Conservation (phyloP, 2,797 vertebrate genomes). For the Crocodylus rhombifer region DNA sequence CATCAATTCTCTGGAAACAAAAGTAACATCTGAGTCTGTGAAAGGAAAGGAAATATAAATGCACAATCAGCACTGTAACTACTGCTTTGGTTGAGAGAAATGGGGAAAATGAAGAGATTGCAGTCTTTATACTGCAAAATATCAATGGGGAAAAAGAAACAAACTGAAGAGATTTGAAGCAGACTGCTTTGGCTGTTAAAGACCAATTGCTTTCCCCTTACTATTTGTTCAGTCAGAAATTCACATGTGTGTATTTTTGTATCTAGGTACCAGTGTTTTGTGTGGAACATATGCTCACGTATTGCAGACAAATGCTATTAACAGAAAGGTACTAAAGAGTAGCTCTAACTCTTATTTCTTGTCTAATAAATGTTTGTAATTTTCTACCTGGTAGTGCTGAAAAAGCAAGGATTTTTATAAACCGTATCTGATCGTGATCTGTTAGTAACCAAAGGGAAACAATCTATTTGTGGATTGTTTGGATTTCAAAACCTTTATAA, state of each 20-base stretch:
- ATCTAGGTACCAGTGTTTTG: neutral
- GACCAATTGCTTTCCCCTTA: neutral
- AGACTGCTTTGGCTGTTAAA: neutral
- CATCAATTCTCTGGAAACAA: neutral
- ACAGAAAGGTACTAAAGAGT: neutral
- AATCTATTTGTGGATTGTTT: neutral
- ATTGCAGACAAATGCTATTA: neutral
- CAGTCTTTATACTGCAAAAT: neutral
- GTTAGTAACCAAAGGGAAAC: neutral
- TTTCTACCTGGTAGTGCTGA: neutral
- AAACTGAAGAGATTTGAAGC: neutral
- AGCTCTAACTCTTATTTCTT: neutral
- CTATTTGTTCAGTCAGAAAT: neutral
- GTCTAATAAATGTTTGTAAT: neutral
- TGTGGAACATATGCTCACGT: neutral
- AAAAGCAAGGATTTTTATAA: neutral
- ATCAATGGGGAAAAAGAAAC: neutral
- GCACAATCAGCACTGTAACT: neutral
- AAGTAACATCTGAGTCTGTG: neutral
- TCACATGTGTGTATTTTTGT: neutral
- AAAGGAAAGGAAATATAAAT: neutral
- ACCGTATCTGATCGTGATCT: neutral
- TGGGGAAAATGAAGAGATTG: neutral
- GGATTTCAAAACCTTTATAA: neutral
- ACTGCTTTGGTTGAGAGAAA: neutral